These are phyloP conservation scores for Pontoporia blainvillei DNA, from an alignment of 2,113 vertebrate species.

Conservation along the genomic window DNA sequence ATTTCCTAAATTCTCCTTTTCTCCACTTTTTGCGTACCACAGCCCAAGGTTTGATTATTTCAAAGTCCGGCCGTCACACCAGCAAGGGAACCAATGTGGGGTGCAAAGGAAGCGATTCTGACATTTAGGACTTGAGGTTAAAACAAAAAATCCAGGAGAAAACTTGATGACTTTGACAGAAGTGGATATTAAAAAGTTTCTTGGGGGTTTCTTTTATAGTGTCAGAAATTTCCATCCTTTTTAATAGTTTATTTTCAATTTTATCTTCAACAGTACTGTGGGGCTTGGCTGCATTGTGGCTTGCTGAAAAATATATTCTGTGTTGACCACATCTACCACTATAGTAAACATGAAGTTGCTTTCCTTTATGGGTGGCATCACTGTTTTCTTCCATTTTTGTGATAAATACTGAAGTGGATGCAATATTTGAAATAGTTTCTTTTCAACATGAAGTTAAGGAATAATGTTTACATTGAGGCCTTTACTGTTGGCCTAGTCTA, in stretches of 20 bases:
- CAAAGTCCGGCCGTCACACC: not conserved
- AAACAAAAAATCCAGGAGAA: not conserved
- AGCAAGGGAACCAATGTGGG: not conserved
- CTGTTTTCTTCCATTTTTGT: conserved; percentile 32
- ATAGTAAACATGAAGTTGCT: not conserved
- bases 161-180: not conserved
- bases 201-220: not conserved
- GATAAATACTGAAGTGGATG: not conserved
- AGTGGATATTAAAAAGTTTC: not conserved
- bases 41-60: conserved; percentile 27
- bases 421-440: not conserved
- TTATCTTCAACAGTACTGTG: not conserved
- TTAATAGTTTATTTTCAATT: not conserved
- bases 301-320: not conserved
- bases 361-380: not conserved
- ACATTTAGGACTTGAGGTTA: not conserved
- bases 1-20: not conserved
- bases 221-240: conserved; percentile 3
- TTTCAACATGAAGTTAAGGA: conserved; percentile 12
- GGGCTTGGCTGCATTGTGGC: not conserved
- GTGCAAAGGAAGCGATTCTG: not conserved
- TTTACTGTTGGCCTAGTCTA: not conserved
- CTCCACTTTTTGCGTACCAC: not conserved
- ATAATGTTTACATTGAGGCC: not conserved
- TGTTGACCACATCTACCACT: not conserved